Percentiles rank a stretch among this genome's conserved stretches.
Conservation (phyloP, 2,113 vertebrate species). For the Apodemus speciosus region DNA sequence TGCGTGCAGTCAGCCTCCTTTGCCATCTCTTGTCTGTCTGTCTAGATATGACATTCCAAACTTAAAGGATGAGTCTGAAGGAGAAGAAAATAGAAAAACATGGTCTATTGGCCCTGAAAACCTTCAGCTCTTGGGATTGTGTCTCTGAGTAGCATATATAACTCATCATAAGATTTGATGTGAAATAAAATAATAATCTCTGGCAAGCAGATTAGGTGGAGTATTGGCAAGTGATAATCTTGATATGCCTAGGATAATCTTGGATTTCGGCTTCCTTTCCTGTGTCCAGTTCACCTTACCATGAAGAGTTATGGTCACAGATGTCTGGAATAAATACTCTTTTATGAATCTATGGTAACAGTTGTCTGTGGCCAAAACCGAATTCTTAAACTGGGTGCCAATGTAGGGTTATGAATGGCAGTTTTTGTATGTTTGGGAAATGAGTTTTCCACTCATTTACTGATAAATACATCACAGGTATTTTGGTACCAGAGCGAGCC, state of each 20-base stretch:
- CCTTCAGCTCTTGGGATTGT: background rate
- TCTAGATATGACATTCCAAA: background rate
- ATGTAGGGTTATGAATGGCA: slow-evolving; percentile 8
- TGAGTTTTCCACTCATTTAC: slow-evolving; percentile 28
- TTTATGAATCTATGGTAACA: slow-evolving; percentile 24
- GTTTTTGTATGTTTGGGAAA: slow-evolving; percentile 13
- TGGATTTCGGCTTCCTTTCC: slow-evolving; percentile 42
- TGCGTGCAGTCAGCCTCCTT: background rate
- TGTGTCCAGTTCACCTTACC: slow-evolving; percentile 16
- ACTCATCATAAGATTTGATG: background rate
- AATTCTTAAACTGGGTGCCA: slow-evolving; percentile 47
- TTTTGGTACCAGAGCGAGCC: background rate
- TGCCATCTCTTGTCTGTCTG: background rate
- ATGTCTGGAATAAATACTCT: slow-evolving; percentile 32
- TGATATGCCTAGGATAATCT: slow-evolving; percentile 19
- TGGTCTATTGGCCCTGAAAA: background rate
- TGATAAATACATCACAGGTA: background rate
- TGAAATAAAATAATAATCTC: slow-evolving; percentile 18
- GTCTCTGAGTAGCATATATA: background rate
- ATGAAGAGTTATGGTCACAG: slow-evolving; percentile 9
- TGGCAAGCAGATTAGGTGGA: background rate
- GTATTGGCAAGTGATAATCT: slow-evolving; percentile 10
- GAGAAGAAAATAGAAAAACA: background rate
- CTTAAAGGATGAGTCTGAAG: background rate
- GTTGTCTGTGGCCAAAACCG: slow-evolving; percentile 7